These are phyloP conservation scores for Meloidogyne exigua DNA, from an alignment of 1,140 invertebrate genomes.

Conservation along the genomic window DNA sequence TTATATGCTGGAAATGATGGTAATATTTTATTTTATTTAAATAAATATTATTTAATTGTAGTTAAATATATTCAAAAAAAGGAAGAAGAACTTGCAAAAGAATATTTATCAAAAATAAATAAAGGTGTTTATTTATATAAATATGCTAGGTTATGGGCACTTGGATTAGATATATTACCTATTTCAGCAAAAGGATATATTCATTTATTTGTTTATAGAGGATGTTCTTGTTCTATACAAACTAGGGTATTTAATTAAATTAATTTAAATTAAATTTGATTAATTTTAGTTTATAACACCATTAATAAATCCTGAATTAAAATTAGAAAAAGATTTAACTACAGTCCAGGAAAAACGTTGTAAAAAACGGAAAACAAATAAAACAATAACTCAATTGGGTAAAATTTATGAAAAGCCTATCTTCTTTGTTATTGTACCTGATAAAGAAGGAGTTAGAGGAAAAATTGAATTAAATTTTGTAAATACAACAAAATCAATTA, in stretches of 20 bases:
- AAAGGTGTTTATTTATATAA: background rate
- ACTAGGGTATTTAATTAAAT: conserved; percentile 4
- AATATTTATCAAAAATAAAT: background rate
- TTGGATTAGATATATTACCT: conserved; percentile 13
- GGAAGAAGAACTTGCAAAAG: background rate
- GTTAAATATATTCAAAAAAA: background rate
- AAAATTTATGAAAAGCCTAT: background rate
- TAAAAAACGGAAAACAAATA: background rate
- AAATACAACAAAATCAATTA: background rate
- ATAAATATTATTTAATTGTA: background rate
- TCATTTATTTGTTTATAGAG: conserved; percentile 9
- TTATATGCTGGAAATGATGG: background rate
- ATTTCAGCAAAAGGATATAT: background rate
- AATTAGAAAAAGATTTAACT: background rate
- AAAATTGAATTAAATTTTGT: background rate
- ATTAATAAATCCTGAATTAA: background rate
- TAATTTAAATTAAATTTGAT: background rate
- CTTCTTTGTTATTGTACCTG: background rate
- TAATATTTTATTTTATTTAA: background rate
- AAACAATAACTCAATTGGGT: background rate
- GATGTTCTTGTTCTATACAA: background rate
- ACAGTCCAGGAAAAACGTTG: background rate
- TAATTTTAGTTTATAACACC: background rate
- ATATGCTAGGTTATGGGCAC: conserved; percentile 10
- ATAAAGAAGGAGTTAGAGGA: background rate